A percentile compares a stretch with the other conserved stretches of the same genome.
Evolutionary conservation across 2,888 invertebrate species (phyloP).

Genomic region (Phaonia tiefii): DNA sequence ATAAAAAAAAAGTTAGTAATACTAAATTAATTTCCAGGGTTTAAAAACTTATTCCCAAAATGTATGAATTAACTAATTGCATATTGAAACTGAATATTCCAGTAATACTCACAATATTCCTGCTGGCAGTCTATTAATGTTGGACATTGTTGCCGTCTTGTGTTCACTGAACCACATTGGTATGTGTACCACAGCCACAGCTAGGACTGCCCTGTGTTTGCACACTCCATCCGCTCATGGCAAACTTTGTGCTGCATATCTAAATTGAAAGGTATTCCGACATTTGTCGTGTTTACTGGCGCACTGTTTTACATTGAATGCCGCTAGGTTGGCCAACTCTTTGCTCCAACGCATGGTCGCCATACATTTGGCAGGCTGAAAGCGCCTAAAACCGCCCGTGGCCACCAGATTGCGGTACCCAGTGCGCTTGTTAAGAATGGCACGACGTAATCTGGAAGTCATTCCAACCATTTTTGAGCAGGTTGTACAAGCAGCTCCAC

Average conservation of each 20-base stretch:
- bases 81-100: too few relatives aligned
- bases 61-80: too few relatives aligned
- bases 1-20: too few relatives aligned
- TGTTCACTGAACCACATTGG: not conserved
- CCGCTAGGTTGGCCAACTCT: conserved; percentile 71
- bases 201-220: not conserved
- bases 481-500: too few relatives aligned
- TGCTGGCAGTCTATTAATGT: conserved; percentile 13
- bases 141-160: not conserved
- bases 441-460: not conserved
- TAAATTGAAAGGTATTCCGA: not conserved
- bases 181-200: not conserved
- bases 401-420: conserved; percentile 49
- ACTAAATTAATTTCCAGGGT: too few relatives aligned
- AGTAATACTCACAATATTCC: too few relatives aligned
- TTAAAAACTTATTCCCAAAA: too few relatives aligned
- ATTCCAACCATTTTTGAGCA: too few relatives aligned
- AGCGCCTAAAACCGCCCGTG: not conserved
- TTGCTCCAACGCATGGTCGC: conserved; percentile 72
- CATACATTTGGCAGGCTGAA: conserved; percentile 68
- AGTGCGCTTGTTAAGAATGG: conserved; percentile 45
- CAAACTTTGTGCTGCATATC: conserved; percentile 14
- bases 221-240: not conserved
- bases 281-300: conserved; percentile 60
- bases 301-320: conserved; percentile 70